These are phyloP conservation scores for Sipha maydis DNA, from an alignment of 2,888 invertebrate genomes.

Conservation along the genomic window DNA sequence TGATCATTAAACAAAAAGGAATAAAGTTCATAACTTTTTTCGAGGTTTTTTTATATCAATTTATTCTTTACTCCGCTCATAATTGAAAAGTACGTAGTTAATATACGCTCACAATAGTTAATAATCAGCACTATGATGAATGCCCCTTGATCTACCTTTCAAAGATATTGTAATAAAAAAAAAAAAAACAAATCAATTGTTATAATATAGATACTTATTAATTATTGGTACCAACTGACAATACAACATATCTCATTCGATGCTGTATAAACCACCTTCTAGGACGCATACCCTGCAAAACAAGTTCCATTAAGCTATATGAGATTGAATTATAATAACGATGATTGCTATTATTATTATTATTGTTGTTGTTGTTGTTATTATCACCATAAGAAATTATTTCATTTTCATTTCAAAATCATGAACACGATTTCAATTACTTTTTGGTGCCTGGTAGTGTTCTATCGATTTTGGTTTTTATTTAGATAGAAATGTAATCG, in stretches of 20 bases:
- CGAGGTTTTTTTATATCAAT: too few species aligned
- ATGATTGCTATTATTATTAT: constrained; percentile 16
- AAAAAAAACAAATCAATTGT: not conserved
- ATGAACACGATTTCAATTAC: constrained; percentile 46
- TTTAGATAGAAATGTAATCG: not conserved
- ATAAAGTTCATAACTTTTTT: too few species aligned
- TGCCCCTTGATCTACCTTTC: too few species aligned
- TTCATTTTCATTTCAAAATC: constrained; percentile 25
- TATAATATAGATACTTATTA: not conserved
- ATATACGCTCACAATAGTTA: not conserved
- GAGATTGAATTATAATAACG: constrained; percentile 18
- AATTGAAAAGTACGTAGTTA: not conserved
- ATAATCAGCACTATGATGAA: not conserved
- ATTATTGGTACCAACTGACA: constrained; percentile 13
- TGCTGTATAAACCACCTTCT: not conserved
- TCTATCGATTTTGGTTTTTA: not conserved
- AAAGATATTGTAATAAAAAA: not conserved
- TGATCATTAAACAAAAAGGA: too few species aligned
- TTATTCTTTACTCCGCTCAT: not conserved
- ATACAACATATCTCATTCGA: constrained; percentile 40
- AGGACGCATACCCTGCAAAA: not conserved
- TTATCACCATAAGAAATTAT: constrained; percentile 8
- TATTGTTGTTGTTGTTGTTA: not conserved
- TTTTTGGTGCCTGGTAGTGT: not conserved
- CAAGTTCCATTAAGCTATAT: constrained; percentile 32